A percentile compares a stretch with the other conserved stretches of the same genome.
Evolutionary conservation across 2,797 vertebrate genomes (phyloP).

Genomic region (Schizopygopsis pylzovi): DNA sequence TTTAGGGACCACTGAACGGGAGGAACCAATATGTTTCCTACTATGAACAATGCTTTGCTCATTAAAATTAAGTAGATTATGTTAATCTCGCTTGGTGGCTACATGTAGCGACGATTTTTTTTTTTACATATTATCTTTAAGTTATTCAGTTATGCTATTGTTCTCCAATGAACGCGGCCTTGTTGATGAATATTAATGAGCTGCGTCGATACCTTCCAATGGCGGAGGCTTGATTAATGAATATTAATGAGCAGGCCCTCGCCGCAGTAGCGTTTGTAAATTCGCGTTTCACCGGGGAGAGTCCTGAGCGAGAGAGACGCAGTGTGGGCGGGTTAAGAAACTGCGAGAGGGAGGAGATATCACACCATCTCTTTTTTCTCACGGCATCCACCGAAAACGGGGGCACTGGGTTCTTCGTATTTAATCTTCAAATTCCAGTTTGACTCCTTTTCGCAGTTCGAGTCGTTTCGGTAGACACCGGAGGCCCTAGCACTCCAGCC

Average conservation of each 20-base stretch:
- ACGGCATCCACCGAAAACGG: conserved; percentile 67
- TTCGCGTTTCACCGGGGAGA: conserved; percentile 46
- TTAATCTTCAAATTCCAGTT: conserved; percentile 6
- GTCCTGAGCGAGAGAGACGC: conserved; percentile 79
- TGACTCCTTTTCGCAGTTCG: conserved; percentile 32
- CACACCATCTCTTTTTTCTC: conserved; percentile 64
- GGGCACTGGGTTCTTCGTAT: conserved; percentile 64
- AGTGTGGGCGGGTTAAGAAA: conserved; percentile 83
- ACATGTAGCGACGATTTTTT: background rate
- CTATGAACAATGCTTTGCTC: background rate
- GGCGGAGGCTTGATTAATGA: background rate
- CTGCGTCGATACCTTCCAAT: background rate
- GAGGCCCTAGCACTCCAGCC: conserved; percentile 29
- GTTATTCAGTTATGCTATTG: too few relatives aligned
- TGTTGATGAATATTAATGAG: background rate
- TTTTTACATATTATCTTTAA: background rate
- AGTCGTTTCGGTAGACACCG: conserved; percentile 10
- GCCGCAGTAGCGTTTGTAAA: conserved; percentile 21
- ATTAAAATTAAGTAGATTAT: conserved; percentile 23
- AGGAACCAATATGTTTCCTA: background rate
- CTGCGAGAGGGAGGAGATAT: conserved; percentile 77
- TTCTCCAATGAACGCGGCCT: background rate
- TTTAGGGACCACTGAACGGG: background rate
- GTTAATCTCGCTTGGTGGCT: background rate
- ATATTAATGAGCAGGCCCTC: conserved; percentile 28